Base-by-base conservation (phyloP, 2,113 vertebrate genomes). In the Rhinolophus ferrumequinum region DNA sequence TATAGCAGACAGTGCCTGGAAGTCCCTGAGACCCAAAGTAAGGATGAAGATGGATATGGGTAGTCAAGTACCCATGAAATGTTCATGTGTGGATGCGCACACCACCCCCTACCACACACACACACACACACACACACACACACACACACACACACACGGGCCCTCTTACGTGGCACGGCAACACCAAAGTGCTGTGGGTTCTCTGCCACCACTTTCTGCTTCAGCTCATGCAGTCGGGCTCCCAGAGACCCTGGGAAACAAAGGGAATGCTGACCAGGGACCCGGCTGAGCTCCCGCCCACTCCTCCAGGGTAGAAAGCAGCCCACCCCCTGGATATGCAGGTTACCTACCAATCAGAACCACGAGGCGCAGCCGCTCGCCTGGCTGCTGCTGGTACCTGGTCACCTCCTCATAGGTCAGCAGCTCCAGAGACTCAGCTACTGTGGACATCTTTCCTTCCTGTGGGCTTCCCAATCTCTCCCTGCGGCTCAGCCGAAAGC, bases 141-240 rank as follows among this genome's bases (percentile, higher is more conserved):
- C 12, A 33, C 33, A 56, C 12, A 5, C 4, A 2, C 15, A 10
- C 56, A 2, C 85, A 7, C 16, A 6, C 0, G 2, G 21, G 38
- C 28, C 79, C n/a, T 99, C 99, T 99, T 98, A 99, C 99, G 99
- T 97, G 99, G 99, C 88, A 99, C 99, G 3, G 99, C 99, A 70
- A 99, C 98, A 1, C 99, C 99, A 0, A 99, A 99, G n/a, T 98
- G 98, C 56, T 99, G 99, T 8, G 99, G 99, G 96, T 99, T 99
- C 97, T 99, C 99, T 2, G 99, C 98, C 56, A 99, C 99, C 93
- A 99, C 98, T 94, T 99, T 99, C 98, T 99, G 99, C 97, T 99
- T 99, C 90, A 99, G 98, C 97, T 99, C 99, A 22, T 99, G 99
- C 84, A 99, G 97, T 30, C 89, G 98, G 96, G 99, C 99, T n/a